Evolutionary conservation across 2,797 vertebrate species (phyloP).

Genomic region (Clarias pachynema): DNA sequence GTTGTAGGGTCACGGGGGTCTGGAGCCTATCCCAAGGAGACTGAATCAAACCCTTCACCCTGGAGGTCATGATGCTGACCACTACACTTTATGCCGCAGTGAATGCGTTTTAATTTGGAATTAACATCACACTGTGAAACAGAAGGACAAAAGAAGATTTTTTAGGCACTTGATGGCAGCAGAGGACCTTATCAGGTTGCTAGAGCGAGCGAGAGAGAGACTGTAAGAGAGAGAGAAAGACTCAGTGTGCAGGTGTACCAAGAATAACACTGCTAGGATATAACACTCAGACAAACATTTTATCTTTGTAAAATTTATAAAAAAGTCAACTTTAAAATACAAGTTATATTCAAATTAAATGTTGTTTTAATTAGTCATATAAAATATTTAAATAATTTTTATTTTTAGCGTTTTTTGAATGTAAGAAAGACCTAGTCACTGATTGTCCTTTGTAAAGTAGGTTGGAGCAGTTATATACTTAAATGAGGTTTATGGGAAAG

Average conservation of each 20-base stretch:
- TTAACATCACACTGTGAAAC: not conserved
- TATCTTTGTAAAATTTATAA: not conserved
- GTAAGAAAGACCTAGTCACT: not conserved
- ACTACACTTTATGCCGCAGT: no score
- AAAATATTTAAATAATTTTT: not conserved
- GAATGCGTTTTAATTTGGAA: no score
- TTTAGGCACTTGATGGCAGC: slow-evolving; percentile 48
- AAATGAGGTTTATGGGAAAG: not conserved
- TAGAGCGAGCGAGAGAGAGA: not conserved
- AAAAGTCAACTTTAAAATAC: not conserved
- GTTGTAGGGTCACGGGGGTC: no score
- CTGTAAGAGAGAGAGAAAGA: not conserved
- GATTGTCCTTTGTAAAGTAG: not conserved
- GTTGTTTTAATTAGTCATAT: not conserved
- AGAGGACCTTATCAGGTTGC: slow-evolving; percentile 23
- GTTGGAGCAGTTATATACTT: not conserved
- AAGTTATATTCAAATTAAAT: not conserved
- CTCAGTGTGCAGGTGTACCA: not conserved
- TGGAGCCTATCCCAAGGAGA: no score
- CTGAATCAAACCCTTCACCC: no score
- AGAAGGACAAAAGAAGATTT: not conserved
- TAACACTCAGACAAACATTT: not conserved
- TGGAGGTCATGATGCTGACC: no score
- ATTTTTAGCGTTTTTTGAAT: not conserved
- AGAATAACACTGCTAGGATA: not conserved